A percentile compares a stretch with the other conserved stretches of the same genome.
Conservation (phyloP, 2,888 invertebrate species). For the Idaea biselata region DNA sequence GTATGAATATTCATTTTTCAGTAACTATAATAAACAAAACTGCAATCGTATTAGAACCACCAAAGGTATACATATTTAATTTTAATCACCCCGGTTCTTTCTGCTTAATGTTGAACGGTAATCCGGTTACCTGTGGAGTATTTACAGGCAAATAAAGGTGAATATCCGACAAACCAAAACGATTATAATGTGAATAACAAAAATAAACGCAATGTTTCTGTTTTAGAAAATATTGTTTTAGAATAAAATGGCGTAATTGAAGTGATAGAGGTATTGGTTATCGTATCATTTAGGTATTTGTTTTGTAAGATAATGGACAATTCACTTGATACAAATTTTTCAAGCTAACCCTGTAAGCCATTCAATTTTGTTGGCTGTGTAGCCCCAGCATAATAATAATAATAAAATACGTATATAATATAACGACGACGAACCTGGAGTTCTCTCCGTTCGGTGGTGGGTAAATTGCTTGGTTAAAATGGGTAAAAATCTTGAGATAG, state of each 20-base stretch:
- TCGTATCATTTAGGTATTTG: too few relatives aligned
- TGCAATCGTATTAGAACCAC: slow-evolving; percentile 15
- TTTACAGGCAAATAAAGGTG: slow-evolving; percentile 17
- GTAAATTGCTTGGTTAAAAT: too few relatives aligned
- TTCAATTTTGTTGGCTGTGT: too few relatives aligned
- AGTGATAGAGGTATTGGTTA: too few relatives aligned
- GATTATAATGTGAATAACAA: not conserved
- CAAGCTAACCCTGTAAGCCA: too few relatives aligned
- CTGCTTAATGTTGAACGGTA: slow-evolving; percentile 16
- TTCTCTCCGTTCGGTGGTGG: too few relatives aligned
- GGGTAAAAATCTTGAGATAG: too few relatives aligned
- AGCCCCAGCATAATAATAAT: too few relatives aligned
- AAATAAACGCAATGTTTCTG: not conserved
- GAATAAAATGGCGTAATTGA: not conserved
- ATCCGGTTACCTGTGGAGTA: slow-evolving; percentile 29
- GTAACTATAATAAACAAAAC: slow-evolving; percentile 21
- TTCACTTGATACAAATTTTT: not conserved
- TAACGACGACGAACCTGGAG: too few relatives aligned
- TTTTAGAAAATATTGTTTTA: not conserved
- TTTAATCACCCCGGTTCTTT: slow-evolving; percentile 27
- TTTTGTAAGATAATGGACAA: not conserved
- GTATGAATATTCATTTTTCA: slow-evolving; percentile 25
- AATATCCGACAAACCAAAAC: slow-evolving; percentile 6
- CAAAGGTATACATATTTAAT: slow-evolving; percentile 14
- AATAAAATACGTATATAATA: too few relatives aligned